phyloP scores from a whole-genome alignment of 2,797 vertebrate species.

The Pyrocephalus nanus region DNA sequence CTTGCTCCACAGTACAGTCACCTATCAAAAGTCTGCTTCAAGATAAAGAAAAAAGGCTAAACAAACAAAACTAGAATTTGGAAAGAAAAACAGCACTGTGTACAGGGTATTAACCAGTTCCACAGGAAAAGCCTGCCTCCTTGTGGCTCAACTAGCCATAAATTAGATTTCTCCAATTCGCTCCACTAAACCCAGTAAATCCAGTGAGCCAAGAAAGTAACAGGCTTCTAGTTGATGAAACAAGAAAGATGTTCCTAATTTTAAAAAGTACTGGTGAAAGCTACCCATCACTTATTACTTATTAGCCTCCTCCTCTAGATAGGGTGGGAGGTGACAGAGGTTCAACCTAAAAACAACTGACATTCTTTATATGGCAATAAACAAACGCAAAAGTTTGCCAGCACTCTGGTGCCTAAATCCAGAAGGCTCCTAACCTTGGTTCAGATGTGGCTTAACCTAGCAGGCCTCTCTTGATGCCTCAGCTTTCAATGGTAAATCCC shows the following conservation, averaged over 20 bases:
- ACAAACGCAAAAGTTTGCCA: not conserved
- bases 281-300: not conserved
- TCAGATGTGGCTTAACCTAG: not conserved
- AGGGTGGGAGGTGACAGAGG: not conserved
- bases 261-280: not conserved
- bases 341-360: not conserved
- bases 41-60: not conserved
- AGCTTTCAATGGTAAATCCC: not conserved
- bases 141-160: constrained; percentile 1
- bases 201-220: not conserved
- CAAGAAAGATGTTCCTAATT: not conserved
- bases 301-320: not conserved
- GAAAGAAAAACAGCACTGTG: not conserved
- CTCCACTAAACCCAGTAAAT: not conserved
- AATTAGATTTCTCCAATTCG: not conserved
- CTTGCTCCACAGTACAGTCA: not conserved
- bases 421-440: not conserved
- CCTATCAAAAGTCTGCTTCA: not conserved
- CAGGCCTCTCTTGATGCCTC: not conserved
- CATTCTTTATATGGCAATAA: not conserved
- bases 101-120: not conserved
- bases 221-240: not conserved
- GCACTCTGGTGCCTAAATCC: not conserved
- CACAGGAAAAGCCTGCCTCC: constrained; percentile 47
- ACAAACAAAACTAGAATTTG: not conserved